Conservation (phyloP, 2,888 invertebrate species). For the Dasypolia templi region DNA sequence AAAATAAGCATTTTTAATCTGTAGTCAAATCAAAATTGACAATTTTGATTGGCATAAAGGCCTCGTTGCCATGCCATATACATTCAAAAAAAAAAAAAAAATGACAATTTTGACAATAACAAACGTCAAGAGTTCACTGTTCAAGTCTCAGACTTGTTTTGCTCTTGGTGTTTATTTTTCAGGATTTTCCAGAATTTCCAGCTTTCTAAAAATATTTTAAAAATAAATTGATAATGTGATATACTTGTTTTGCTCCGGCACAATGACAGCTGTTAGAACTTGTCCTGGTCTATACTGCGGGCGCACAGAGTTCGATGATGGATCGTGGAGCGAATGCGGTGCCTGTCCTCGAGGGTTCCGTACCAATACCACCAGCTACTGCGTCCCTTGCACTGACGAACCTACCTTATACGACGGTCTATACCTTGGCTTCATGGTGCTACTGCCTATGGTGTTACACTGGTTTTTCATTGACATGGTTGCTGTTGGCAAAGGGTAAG, state of each 20-base stretch:
- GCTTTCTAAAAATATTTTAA: not conserved
- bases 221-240: slow-evolving; percentile 27
- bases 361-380: slow-evolving; percentile 93
- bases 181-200: not conserved
- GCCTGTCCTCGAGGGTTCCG: slow-evolving; percentile 96
- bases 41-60: too few species aligned
- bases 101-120: too few species aligned
- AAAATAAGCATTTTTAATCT: too few species aligned
- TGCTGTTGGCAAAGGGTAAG: slow-evolving; percentile 93
- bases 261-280: slow-evolving; percentile 82
- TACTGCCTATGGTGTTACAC: slow-evolving; percentile 96
- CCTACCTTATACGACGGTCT: slow-evolving; percentile 97
- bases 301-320: slow-evolving; percentile 91
- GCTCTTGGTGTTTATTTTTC: slow-evolving; percentile 14
- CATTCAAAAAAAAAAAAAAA: too few species aligned
- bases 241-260: not conserved
- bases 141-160: slow-evolving; percentile 30
- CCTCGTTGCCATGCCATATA: too few species aligned
- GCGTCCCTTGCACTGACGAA: slow-evolving; percentile 93
- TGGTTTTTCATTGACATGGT: slow-evolving; percentile 98
- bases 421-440: slow-evolving; percentile 97
- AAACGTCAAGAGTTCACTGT: slow-evolving; percentile 33
- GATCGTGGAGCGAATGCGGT: slow-evolving; percentile 94
- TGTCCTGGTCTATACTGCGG: slow-evolving; percentile 97
- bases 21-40: too few species aligned